Evolutionary conservation across 2,888 invertebrate species (phyloP).

Genomic region (Autographa pulchrina): DNA sequence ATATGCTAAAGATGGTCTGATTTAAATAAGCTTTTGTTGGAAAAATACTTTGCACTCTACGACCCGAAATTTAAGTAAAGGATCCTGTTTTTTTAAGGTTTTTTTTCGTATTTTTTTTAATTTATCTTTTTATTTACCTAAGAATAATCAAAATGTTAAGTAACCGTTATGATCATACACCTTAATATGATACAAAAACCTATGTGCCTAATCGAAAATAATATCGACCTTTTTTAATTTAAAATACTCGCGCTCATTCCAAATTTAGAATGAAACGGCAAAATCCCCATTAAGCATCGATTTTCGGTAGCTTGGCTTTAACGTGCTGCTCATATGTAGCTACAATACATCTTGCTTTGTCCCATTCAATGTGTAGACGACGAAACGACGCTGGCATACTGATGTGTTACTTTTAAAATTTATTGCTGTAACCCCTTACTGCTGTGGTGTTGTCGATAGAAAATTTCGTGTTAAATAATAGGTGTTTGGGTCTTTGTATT

Average conservation of each 20-base stretch:
- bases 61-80: no score
- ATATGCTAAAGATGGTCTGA: no score
- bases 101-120: no score
- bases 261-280: conserved; percentile 13
- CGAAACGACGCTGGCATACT: conserved; percentile 83
- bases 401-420: conserved; percentile 86
- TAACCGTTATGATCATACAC: no score
- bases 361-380: conserved; percentile 80
- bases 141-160: no score
- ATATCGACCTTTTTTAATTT: no score
- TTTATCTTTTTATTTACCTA: no score
- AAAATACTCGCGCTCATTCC: background rate
- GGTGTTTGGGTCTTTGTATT: background rate
- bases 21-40: no score
- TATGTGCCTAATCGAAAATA: no score
- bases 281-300: conserved; percentile 56
- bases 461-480: conserved; percentile 15
- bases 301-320: conserved; percentile 63
- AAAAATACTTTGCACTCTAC: no score
- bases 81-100: no score
- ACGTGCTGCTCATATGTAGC: conserved; percentile 70
- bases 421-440: conserved; percentile 76
- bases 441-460: conserved; percentile 57
- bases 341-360: conserved; percentile 86
- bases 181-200: no score